Evolutionary conservation across 2,113 vertebrate species (phyloP).

Genomic region (Catharus fuscescens): DNA sequence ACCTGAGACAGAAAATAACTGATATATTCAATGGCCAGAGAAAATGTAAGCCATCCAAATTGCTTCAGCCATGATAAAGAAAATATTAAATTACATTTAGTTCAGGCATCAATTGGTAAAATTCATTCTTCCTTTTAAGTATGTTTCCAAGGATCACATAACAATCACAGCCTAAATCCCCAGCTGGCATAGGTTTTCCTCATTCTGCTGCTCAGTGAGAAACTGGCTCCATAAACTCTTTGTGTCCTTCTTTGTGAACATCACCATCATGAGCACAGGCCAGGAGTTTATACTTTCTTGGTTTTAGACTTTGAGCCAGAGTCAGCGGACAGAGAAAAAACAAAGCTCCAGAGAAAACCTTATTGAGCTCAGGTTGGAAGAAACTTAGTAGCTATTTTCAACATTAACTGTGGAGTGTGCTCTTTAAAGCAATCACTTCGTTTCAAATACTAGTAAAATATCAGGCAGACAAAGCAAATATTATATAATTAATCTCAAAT

Average conservation of each 20-base stretch:
- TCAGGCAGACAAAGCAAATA: neutral
- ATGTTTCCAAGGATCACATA: neutral
- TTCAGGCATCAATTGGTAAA: neutral
- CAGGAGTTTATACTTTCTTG: neutral
- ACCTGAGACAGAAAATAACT: neutral
- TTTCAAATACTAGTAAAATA: neutral
- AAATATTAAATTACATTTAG: neutral
- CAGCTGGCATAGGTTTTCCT: neutral
- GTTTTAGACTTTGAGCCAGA: conserved; percentile 1
- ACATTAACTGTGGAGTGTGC: neutral
- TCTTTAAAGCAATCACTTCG: neutral
- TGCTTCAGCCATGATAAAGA: neutral
- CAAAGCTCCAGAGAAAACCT: neutral
- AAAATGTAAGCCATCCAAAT: neutral
- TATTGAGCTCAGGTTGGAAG: neutral
- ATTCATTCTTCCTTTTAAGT: neutral
- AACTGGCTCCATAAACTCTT: neutral
- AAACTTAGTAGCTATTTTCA: neutral
- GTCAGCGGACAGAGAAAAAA: neutral
- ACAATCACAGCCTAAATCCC: neutral
- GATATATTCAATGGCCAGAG: neutral
- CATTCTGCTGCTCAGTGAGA: neutral
- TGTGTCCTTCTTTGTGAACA: neutral
- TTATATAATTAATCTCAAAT: neutral
- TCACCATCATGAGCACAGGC: neutral